Base-by-base conservation (phyloP, 2,113 vertebrate species). In the Oreochromis spilurus region DNA sequence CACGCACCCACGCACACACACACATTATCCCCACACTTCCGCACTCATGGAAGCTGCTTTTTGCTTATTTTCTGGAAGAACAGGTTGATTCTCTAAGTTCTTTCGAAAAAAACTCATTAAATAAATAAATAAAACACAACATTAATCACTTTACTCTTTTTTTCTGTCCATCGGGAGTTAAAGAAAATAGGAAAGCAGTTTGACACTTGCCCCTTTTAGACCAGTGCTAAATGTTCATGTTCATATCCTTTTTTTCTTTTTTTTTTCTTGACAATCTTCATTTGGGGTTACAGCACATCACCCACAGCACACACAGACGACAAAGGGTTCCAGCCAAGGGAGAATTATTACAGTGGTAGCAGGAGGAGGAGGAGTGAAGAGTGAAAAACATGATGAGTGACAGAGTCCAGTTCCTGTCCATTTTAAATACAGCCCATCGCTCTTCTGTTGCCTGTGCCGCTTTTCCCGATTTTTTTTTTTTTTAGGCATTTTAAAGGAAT, bases 221-320 rank as follows among this genome's bases (percentile, higher is more conserved):
- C 87, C 84, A 81, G 85, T 52, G 75, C 84, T 88, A 86, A 88
- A 91, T 87, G 89, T 90, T 93, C 85, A 57, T 83, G 40, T 92
- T 88, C 70, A 82, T 79, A 62, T 92, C 62, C 67, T 82, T 81
- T 70, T 91, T 78, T 92, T 65, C 50, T 84, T 82, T 2, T 78
- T 70, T 81, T 85, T 70, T 83, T 67, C 29, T 88, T 88, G 79
- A 84, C 83, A 75, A 89, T 89, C 86, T 91, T 93, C 84, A 91
- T 90, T 94, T 95, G 90, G 92, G 92, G 81, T 95, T 94, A 96
- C 96, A 91, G 86, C 95, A 97, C 96, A 93, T 94, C 95, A 97
- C 96, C 93, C 95, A 97, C 96, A 93, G 92, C 87, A 97, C 95
- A 82, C 93, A 96, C 95, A 95, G 92, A 96, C 93, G 36, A 96